Percentiles rank a stretch among this genome's conserved stretches.
Conservation (phyloP, 2,888 invertebrate species). For the Stenurella melanura region DNA sequence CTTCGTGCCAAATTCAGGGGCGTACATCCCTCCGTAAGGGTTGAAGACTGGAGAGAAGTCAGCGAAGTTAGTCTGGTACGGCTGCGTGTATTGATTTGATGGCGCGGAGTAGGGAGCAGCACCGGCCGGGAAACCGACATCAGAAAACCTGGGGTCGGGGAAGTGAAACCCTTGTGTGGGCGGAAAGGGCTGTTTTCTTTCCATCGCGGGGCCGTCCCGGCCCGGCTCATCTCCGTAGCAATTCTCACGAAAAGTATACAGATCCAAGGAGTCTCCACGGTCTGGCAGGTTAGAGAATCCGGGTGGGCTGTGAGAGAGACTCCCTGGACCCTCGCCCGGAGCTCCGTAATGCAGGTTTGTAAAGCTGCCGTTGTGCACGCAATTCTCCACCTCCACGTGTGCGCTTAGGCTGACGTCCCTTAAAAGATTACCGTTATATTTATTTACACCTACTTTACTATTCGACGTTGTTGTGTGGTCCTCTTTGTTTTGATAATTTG, state of each 20-base stretch:
- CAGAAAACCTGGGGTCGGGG: constrained; percentile 69
- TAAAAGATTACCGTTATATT: constrained; percentile 72
- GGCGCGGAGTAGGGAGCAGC: constrained; percentile 59
- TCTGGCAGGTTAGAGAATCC: constrained; percentile 71
- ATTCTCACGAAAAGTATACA: constrained; percentile 78
- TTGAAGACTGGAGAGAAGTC: constrained; percentile 73
- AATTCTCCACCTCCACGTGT: constrained; percentile 79
- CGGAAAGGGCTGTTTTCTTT: constrained; percentile 64
- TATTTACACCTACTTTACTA: constrained; percentile 58
- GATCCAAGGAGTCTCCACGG: constrained; percentile 77
- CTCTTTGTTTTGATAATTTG: constrained; percentile 57
- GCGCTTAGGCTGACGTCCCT: constrained; percentile 76
- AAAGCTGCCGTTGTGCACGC: constrained; percentile 80
- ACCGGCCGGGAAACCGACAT: constrained; percentile 65
- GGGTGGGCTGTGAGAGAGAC: constrained; percentile 62
- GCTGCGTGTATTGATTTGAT: constrained; percentile 67
- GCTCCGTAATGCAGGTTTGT: constrained; percentile 82
- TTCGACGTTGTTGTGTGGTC: constrained; percentile 41
- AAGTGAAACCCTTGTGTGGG: constrained; percentile 71
- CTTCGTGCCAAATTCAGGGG: constrained; percentile 62
- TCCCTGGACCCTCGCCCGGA: constrained; percentile 72
- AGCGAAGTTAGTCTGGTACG: constrained; percentile 64
- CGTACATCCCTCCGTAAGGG: constrained; percentile 72
- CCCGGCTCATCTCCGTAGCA: constrained; percentile 76
- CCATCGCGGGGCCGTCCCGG: constrained; percentile 56